Conservation (phyloP, 2,113 vertebrate species). For the Toxotes jaculatrix region DNA sequence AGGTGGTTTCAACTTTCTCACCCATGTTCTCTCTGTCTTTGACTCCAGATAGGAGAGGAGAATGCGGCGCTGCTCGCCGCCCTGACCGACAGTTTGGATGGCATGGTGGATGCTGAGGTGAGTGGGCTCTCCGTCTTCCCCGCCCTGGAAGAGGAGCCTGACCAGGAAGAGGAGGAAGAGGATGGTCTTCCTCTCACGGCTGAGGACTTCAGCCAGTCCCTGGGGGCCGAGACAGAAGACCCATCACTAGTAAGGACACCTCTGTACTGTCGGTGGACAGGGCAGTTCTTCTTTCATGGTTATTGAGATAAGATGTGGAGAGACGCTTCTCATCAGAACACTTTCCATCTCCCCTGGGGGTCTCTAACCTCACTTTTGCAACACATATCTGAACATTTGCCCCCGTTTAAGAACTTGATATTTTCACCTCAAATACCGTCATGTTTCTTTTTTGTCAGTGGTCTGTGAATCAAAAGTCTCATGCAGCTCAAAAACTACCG, state of each 20-base stretch:
- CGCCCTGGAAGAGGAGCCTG: constrained; percentile 87
- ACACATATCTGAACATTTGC: constrained; percentile 7
- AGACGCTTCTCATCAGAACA: not conserved
- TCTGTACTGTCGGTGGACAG: constrained; percentile 65
- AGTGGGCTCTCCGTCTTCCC: constrained; percentile 92
- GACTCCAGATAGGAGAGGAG: constrained; percentile 91
- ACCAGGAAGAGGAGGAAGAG: constrained; percentile 83
- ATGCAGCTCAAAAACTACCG: not conserved
- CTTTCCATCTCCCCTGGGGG: not conserved
- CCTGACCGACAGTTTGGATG: constrained; percentile 95
- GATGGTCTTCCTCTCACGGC: constrained; percentile 78
- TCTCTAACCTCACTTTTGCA: constrained; percentile 40
- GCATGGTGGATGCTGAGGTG: constrained; percentile 93
- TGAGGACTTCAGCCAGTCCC: constrained; percentile 78
- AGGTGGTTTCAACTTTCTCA: not conserved
- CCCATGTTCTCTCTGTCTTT: not conserved
- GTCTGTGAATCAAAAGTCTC: constrained; percentile 27
- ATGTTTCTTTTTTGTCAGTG: not conserved
- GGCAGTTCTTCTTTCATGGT: not conserved
- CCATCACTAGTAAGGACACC: constrained; percentile 94
- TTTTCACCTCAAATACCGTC: constrained; percentile 7
- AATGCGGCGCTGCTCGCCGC: constrained; percentile 96
- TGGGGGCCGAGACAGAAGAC: constrained; percentile 90
- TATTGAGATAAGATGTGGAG: not conserved
- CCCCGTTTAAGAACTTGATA: constrained; percentile 8